Evolutionary conservation across 1,140 invertebrate species (phyloP), one percentile per base, ranked within the genome.

Genomic region (Aphaenogaster ashmeadi): DNA sequence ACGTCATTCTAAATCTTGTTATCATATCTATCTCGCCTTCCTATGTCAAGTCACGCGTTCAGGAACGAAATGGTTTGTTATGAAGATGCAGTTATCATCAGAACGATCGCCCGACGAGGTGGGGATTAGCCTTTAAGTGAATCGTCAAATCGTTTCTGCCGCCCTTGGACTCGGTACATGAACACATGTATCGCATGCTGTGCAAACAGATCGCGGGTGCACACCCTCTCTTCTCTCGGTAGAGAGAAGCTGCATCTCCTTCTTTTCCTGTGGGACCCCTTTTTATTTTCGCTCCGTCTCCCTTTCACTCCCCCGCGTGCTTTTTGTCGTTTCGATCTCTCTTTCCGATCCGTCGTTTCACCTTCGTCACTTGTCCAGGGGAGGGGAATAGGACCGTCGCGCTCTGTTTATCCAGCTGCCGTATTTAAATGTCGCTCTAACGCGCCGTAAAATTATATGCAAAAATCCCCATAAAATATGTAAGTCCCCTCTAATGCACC

Each of bases 371-470:
- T 91, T 85, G 79, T 84, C 80, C 87, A 80, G 81, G 87, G 81
- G 77, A 81, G 72, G 84, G 71, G 87, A 86, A 83, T 38, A 58
- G 80, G 36, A 75, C 33, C 41, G 72, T 85, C 90, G 75, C 66
- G 78, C 72, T 86, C 90, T 95, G 92, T 95, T 95, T 95, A 95
- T 95, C 94, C 95, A 95, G 95, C 95, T 95, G 95, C 92, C 94
- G 91, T 92, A 94, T 95, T 95, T 95, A 94, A 95, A 95, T 95
- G 93, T 93, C 94, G 80, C 91, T 94, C 93, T 95, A 95, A 95
- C 94, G 94, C 92, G 91, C 93, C 95, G 94, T 95, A 94, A 95
- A 95, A 95, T 95, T 95, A 95, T 95, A 95, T 95, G 94, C 95
- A 95, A 95, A 95, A 95, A 93, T 95, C 93, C 93, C 92, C 90